Evolutionary conservation across 2,797 vertebrate genomes (phyloP).

Genomic region (Prionace glauca): DNA sequence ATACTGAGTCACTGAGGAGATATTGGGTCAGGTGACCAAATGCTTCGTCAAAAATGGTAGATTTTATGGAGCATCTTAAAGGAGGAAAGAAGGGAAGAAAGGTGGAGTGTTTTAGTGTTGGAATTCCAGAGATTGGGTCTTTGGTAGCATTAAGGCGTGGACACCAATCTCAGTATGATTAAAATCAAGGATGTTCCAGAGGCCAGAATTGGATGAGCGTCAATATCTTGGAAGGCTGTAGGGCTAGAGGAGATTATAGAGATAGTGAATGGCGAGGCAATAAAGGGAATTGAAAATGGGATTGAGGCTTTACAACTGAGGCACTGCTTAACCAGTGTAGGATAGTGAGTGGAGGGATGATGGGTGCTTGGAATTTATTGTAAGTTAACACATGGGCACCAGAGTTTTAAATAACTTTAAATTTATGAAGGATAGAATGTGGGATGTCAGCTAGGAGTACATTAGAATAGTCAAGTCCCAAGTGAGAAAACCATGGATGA

Average conservation of each 20-base stretch:
- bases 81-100: not conserved
- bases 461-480: no score
- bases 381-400: no score
- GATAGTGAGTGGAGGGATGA: no score
- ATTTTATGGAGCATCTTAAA: not conserved
- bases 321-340: not conserved
- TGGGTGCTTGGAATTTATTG: no score
- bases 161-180: no score
- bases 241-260: not conserved
- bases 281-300: not conserved
- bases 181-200: not conserved
- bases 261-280: not conserved
- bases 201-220: not conserved
- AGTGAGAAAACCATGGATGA: no score
- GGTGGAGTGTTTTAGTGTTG: not conserved
- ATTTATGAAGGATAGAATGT: no score
- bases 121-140: not conserved
- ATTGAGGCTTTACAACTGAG: not conserved
- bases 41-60: not conserved
- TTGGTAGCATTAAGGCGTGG: not conserved
- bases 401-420: no score
- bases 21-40: not conserved
- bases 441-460: no score
- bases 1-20: not conserved
- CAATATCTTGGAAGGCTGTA: not conserved